phyloP scores from a whole-genome alignment of 2,888 invertebrate genomes.

The Dendrolimus houi region DNA sequence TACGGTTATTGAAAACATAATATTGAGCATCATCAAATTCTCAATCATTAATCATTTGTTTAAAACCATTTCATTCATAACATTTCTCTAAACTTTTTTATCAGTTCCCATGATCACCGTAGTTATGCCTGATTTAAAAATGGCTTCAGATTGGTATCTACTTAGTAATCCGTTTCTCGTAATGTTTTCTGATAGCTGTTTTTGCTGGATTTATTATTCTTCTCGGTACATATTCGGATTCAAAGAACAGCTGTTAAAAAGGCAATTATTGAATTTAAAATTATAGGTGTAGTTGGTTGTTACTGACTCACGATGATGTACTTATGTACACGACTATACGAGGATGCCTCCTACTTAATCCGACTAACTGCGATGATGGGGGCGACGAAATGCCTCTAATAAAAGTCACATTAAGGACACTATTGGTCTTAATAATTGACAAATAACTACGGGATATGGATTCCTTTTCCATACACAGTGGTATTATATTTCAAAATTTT shows the following conservation, averaged over 20 bases:
- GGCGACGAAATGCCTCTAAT: constrained; percentile 62
- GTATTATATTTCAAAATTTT: too few relatives aligned
- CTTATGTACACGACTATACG: background rate
- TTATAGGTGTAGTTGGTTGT: constrained; percentile 14
- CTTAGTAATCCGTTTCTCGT: too few relatives aligned
- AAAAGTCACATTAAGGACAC: constrained; percentile 54
- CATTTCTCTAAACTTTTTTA: constrained; percentile 5
- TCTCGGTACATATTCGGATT: too few relatives aligned
- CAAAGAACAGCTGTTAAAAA: too few relatives aligned
- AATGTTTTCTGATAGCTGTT: too few relatives aligned
- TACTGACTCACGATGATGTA: constrained; percentile 11
- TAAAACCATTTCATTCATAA: background rate
- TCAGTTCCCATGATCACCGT: background rate
- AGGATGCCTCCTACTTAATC: constrained; percentile 36
- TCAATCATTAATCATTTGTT: background rate
- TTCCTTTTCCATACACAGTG: background rate
- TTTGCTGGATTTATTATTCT: too few relatives aligned
- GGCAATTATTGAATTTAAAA: background rate
- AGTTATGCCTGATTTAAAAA: background rate
- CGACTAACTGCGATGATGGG: constrained; percentile 49
- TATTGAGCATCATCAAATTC: constrained; percentile 19
- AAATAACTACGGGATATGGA: background rate
- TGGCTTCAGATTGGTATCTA: too few relatives aligned
- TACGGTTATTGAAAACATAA: constrained; percentile 22
- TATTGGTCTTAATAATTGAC: constrained; percentile 9